Percentiles rank a stretch among this genome's conserved stretches.
Evolutionary conservation across 2,113 vertebrate genomes (phyloP).

Genomic region (Noturus placidus): DNA sequence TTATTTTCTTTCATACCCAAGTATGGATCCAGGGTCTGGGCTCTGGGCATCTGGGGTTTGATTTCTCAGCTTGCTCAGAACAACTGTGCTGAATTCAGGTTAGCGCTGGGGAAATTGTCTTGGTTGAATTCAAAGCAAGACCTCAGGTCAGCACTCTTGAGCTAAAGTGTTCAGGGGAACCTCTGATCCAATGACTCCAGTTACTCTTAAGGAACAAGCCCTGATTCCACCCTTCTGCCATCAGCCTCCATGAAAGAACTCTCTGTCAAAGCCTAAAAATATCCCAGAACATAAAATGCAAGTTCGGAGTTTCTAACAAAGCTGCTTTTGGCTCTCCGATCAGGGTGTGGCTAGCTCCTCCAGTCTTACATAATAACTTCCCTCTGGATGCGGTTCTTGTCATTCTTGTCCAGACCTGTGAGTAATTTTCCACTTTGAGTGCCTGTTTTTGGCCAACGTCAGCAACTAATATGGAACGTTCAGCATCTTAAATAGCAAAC

Average conservation of each 20-base stretch:
- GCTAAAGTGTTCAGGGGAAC: not conserved
- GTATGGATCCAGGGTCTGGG: not conserved
- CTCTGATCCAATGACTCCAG: not conserved
- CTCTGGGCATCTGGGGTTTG: not conserved
- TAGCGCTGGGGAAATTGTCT: not conserved
- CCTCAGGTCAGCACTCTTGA: not conserved
- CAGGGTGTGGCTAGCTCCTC: constrained; percentile 26
- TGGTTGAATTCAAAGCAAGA: not conserved
- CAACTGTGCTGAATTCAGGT: not conserved
- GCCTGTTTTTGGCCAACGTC: constrained; percentile 46
- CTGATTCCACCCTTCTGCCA: not conserved
- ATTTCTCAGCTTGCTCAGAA: not conserved
- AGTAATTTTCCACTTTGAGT: constrained; percentile 55
- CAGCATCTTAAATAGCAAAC: constrained; percentile 46
- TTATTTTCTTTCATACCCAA: not conserved
- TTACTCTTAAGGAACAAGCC: not conserved
- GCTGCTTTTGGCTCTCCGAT: constrained; percentile 22
- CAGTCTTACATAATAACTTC: constrained; percentile 49
- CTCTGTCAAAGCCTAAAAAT: constrained; percentile 13
- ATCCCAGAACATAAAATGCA: not conserved
- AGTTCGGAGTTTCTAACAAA: constrained; percentile 4
- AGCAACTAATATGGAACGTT: constrained; percentile 56
- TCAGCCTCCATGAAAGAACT: not conserved
- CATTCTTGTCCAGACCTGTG: constrained; percentile 58
- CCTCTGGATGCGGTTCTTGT: constrained; percentile 33